Percentiles rank a stretch among this genome's conserved stretches.
phyloP scores from a whole-genome alignment of 2,113 vertebrate species.

The Terrapene triunguis region DNA sequence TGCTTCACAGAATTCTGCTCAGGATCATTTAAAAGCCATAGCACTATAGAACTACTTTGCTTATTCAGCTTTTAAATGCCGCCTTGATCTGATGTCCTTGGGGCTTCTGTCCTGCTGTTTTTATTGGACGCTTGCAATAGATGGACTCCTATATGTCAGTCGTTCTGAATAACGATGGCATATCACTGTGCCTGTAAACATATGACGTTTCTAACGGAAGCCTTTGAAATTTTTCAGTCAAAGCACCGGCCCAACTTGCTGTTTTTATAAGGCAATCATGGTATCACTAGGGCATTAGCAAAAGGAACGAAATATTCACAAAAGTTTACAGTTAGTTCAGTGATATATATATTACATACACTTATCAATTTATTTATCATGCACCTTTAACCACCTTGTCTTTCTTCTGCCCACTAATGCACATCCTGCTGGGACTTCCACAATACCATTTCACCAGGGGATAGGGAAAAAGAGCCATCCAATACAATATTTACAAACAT shows the following conservation, averaged over 20 bases:
- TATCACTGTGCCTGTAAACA: background rate
- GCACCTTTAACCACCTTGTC: background rate
- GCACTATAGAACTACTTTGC: background rate
- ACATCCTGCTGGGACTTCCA: slow-evolving; percentile 31
- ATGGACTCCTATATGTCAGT: background rate
- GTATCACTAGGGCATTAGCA: background rate
- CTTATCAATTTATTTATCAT: slow-evolving; percentile 42
- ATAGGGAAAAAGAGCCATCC: background rate
- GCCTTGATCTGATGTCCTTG: background rate
- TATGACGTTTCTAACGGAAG: background rate
- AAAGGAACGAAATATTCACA: background rate
- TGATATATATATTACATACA: background rate
- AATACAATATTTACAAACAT: slow-evolving; percentile 30
- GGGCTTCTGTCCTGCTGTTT: background rate
- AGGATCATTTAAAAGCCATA: background rate
- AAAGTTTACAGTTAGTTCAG: background rate
- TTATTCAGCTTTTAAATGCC: slow-evolving; percentile 29
- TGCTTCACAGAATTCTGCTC: background rate
- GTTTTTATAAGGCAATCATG: background rate
- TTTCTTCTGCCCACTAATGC: background rate
- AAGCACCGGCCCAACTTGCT: background rate
- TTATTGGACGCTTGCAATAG: background rate
- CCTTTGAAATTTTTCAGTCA: background rate
- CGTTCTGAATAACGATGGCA: background rate
- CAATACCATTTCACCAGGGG: background rate